These are phyloP conservation scores for Drosophila athabasca DNA, from an alignment of 1,140 invertebrate genomes.

Conservation along the genomic window DNA sequence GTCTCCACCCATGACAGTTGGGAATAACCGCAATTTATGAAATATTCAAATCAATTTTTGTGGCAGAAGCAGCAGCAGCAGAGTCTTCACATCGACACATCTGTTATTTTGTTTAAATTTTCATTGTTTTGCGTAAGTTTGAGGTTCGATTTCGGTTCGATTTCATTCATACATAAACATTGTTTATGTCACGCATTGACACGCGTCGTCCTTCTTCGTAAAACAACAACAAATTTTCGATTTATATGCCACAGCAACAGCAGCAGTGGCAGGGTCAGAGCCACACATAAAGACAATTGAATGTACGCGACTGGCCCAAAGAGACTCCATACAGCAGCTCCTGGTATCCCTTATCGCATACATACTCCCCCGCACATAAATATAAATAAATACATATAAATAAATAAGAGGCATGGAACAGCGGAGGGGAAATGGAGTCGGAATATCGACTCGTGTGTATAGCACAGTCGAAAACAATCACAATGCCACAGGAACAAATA, in stretches of 20 bases:
- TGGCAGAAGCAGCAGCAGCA: too few relatives aligned
- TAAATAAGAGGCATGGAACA: slow-evolving; percentile 45
- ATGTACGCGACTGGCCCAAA: slow-evolving; percentile 22
- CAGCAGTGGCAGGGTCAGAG: slow-evolving; percentile 4
- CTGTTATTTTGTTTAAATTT: slow-evolving; percentile 25
- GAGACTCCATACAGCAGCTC: neutral
- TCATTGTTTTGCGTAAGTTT: slow-evolving; percentile 1
- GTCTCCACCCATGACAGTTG: neutral
- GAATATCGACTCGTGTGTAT: slow-evolving; percentile 28
- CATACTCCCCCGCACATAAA: slow-evolving; percentile 35
- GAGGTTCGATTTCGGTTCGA: slow-evolving; percentile 5
- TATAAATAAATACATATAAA: slow-evolving; percentile 70
- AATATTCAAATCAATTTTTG: slow-evolving; percentile 32
- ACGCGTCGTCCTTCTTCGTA: slow-evolving; percentile 35
- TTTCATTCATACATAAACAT: slow-evolving; percentile 35
- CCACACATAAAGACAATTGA: slow-evolving; percentile 32
- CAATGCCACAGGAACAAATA: slow-evolving; percentile 28
- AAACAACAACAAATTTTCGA: slow-evolving; percentile 56
- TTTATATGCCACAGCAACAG: slow-evolving; percentile 56
- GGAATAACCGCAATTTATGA: slow-evolving; percentile 1
- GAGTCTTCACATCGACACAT: slow-evolving; percentile 24
- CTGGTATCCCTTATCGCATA: slow-evolving; percentile 17
- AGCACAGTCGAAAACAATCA: slow-evolving; percentile 61
- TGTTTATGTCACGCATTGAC: slow-evolving; percentile 63
- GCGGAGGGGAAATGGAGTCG: slow-evolving; percentile 36